phyloP scores from a whole-genome alignment of 1,140 invertebrate species.

The Lordiphosa mommai region DNA sequence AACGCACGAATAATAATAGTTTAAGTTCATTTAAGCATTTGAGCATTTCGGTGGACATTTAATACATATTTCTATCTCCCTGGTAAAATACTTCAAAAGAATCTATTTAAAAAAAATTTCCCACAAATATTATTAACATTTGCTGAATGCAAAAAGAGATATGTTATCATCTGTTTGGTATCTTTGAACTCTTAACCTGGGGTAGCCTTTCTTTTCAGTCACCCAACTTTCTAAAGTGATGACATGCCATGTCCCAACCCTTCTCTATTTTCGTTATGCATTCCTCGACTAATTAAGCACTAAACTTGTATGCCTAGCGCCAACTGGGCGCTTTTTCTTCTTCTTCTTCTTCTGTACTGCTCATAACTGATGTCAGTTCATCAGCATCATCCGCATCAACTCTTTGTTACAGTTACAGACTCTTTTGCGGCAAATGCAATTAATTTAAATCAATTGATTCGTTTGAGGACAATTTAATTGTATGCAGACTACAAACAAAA shows the following conservation, averaged over 20 bases:
- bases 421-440: slow-evolving; percentile 78
- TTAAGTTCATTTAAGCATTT: no score
- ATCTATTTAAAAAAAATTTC: no score
- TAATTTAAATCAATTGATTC: slow-evolving; percentile 79
- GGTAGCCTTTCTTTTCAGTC: background rate
- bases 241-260: background rate
- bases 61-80: no score
- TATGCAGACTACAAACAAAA: slow-evolving; percentile 62
- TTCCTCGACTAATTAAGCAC: slow-evolving; percentile 61
- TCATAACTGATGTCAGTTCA: slow-evolving; percentile 35
- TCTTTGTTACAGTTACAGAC: slow-evolving; percentile 23
- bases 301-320: slow-evolving; percentile 42
- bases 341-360: background rate
- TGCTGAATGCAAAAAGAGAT: no score
- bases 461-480: slow-evolving; percentile 79
- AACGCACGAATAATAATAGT: no score
- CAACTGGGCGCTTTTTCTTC: slow-evolving; percentile 11
- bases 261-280: slow-evolving; percentile 6
- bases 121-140: no score
- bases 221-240: background rate
- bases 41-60: no score
- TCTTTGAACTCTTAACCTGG: no score
- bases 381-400: slow-evolving; percentile 9
- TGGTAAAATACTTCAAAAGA: no score
- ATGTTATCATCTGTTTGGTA: no score